phyloP scores from a whole-genome alignment of 2,888 invertebrate species.

The Archips crataeganus region DNA sequence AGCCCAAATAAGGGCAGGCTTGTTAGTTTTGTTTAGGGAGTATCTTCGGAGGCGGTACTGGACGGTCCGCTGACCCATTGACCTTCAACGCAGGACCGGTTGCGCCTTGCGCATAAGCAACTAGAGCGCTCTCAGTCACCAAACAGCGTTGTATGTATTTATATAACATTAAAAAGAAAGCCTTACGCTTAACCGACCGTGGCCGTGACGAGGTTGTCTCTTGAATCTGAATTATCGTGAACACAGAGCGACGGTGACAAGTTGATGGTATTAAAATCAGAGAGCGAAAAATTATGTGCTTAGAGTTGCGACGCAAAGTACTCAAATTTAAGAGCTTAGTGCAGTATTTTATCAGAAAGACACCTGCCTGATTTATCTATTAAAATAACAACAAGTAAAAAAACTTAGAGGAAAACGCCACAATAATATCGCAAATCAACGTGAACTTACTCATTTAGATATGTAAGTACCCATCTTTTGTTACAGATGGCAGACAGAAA shows the following conservation, averaged over 20 bases:
- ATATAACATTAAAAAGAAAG: slow-evolving; percentile 63
- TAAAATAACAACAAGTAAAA: too few relatives aligned
- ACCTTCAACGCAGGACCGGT: slow-evolving; percentile 75
- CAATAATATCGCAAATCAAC: not conserved
- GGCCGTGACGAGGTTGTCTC: slow-evolving; percentile 41
- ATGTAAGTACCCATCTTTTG: not conserved
- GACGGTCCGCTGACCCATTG: slow-evolving; percentile 76
- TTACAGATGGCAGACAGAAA: slow-evolving; percentile 63
- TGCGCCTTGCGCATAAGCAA: slow-evolving; percentile 60
- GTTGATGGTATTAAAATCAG: not conserved
- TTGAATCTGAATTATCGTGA: slow-evolving; percentile 20
- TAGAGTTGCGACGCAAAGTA: not conserved
- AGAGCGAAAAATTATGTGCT: not conserved
- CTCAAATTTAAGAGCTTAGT: not conserved
- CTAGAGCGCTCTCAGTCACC: slow-evolving; percentile 56
- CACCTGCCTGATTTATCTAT: too few relatives aligned
- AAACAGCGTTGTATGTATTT: slow-evolving; percentile 48
- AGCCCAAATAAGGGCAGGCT: not conserved
- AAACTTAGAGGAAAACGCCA: not conserved
- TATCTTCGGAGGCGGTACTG: slow-evolving; percentile 26
- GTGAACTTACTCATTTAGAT: not conserved
- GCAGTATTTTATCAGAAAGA: not conserved
- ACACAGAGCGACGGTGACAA: slow-evolving; percentile 6
- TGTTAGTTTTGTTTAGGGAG: slow-evolving; percentile 29
- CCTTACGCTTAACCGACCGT: slow-evolving; percentile 44